Percentiles rank a stretch among this genome's conserved stretches.
Evolutionary conservation across 2,797 vertebrate species (phyloP).

Genomic region (Takifugu ocellatus): DNA sequence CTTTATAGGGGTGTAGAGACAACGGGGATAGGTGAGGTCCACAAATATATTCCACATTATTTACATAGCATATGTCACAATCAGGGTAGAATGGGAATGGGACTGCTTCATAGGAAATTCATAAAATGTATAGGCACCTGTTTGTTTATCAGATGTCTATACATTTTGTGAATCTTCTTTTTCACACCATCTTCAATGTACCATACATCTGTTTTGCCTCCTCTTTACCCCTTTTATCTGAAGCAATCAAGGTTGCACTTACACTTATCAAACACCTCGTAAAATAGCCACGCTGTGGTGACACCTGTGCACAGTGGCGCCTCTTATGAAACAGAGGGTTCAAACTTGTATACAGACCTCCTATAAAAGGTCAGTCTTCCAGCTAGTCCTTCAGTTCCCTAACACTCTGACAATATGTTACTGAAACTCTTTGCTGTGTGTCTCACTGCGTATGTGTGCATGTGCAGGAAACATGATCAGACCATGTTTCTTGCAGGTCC

Average conservation of each 20-base stretch:
- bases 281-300: not conserved
- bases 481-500: conserved; percentile 74
- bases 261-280: conserved; percentile 11
- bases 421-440: conserved; percentile 31
- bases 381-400: not conserved
- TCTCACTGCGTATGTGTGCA: conserved; percentile 18
- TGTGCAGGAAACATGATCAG: conserved; percentile 18
- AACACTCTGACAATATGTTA: conserved; percentile 17
- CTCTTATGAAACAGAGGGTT: conserved; percentile 24
- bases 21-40: no score
- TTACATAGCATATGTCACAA: no score
- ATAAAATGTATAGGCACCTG: no score
- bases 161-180: not conserved
- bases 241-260: conserved; percentile 12
- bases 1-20: no score
- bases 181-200: not conserved
- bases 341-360: not conserved
- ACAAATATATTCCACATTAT: no score
- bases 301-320: not conserved
- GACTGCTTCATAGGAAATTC: not conserved
- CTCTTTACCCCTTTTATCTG: conserved; percentile 13
- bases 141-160: no score
- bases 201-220: conserved; percentile 2
- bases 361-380: conserved; percentile 22
- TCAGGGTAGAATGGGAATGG: no score